These are phyloP conservation scores for Drosophila tsacasi DNA, from an alignment of 1,140 invertebrate species.

Conservation along the genomic window DNA sequence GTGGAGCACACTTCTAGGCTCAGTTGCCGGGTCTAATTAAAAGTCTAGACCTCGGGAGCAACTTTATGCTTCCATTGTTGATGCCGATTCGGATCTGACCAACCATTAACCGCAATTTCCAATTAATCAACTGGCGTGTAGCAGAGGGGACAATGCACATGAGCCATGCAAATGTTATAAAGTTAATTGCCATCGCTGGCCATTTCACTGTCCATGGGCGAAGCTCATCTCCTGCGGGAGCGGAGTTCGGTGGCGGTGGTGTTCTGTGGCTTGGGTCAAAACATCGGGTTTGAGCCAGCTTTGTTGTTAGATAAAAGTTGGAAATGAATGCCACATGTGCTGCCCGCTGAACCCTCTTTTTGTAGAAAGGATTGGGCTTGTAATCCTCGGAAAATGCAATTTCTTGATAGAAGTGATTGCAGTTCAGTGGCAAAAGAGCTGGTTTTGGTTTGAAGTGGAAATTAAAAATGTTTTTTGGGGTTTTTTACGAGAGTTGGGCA, in stretches of 20 bases:
- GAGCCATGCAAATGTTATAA: conserved; percentile 78
- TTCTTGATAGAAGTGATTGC: conserved; percentile 18
- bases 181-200: conserved; percentile 74
- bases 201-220: conserved; percentile 33
- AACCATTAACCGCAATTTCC: conserved; percentile 77
- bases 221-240: conserved; percentile 6
- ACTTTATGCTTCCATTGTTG: conserved; percentile 46
- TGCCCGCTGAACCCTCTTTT: not conserved
- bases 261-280: conserved; percentile 10
- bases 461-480: not conserved
- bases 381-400: conserved; percentile 12
- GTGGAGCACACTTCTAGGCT: conserved; percentile 51
- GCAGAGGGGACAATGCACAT: conserved; percentile 45
- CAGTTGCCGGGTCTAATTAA: conserved; percentile 66
- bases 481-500: not conserved
- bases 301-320: conserved; percentile 56
- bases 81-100: conserved; percentile 51
- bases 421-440: not conserved
- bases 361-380: not conserved
- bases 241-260: not conserved
- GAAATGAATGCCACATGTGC: conserved; percentile 40
- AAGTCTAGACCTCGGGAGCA: conserved; percentile 65
- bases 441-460: not conserved
- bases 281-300: conserved; percentile 36
- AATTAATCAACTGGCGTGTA: conserved; percentile 76